phyloP scores from a whole-genome alignment of 2,888 invertebrate species.

The Sabatieria punctata region DNA sequence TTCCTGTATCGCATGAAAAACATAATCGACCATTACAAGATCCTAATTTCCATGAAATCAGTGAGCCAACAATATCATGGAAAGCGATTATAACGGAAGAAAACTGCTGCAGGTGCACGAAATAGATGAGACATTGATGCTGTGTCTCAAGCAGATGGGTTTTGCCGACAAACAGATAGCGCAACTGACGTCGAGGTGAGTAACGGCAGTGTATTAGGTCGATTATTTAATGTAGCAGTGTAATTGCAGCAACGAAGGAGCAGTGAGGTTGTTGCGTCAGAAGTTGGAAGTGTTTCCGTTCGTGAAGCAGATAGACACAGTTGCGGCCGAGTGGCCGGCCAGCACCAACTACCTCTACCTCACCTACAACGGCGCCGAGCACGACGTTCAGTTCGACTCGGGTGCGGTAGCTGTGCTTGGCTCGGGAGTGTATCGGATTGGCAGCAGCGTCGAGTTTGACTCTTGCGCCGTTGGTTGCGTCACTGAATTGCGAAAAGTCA shows the following conservation, averaged over 20 bases:
- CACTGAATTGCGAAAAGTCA: constrained; percentile 58
- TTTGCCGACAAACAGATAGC: constrained; percentile 96
- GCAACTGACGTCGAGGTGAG: constrained; percentile 35
- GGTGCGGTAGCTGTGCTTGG: constrained; percentile 30
- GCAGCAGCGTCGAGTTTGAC: constrained; percentile 98
- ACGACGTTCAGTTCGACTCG: constrained; percentile 50
- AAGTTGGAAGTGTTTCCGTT: constrained; percentile 51
- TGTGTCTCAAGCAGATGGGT: constrained; percentile 74
- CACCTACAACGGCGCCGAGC: constrained; percentile 64
- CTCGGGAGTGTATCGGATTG: constrained; percentile 76
- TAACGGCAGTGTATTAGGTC: background rate
- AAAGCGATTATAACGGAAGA: too few species aligned
- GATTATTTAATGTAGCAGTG: background rate
- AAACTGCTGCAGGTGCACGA: background rate
- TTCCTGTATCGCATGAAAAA: constrained; percentile 85
- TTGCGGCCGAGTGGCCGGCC: constrained; percentile 98
- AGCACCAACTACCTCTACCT: constrained; percentile 94
- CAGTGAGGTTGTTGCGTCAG: constrained; percentile 26
- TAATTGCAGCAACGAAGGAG: constrained; percentile 32
- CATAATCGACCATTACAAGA: constrained; percentile 55
- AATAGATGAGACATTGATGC: constrained; percentile 37
- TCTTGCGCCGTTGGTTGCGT: constrained; percentile 97
- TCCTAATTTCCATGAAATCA: too few species aligned
- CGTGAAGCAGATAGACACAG: constrained; percentile 95
- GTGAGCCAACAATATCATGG: too few species aligned